phyloP scores from a whole-genome alignment of 2,113 vertebrate species.

The Casuarius casuarius region DNA sequence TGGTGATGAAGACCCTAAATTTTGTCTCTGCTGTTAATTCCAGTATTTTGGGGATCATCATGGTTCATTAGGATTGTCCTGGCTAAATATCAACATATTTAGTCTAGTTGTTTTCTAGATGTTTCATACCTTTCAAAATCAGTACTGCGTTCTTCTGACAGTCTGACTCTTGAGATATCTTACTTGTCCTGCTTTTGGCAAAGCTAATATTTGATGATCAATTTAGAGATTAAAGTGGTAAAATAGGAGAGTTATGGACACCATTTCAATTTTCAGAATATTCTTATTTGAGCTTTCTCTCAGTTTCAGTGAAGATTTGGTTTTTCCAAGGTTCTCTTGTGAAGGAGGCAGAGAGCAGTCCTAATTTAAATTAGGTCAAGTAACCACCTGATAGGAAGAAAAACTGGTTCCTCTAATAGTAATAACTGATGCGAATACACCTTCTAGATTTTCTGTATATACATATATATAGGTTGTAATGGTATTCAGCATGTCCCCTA shows the following conservation, averaged over 20 bases:
- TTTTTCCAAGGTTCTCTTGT: background rate
- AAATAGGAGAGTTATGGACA: background rate
- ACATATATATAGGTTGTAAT: background rate
- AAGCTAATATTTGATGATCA: background rate
- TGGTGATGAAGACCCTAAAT: background rate
- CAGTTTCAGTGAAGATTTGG: background rate
- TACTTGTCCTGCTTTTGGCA: background rate
- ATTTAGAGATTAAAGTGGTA: background rate
- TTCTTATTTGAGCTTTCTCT: background rate
- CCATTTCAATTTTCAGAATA: background rate
- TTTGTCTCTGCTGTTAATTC: background rate
- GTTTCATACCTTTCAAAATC: background rate
- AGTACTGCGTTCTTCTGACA: background rate
- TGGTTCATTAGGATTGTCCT: background rate
- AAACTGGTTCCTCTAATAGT: background rate
- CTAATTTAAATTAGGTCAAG: background rate
- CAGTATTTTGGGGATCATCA: background rate
- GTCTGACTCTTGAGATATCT: background rate
- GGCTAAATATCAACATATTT: background rate
- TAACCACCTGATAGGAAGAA: background rate
- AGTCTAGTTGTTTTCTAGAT: background rate
- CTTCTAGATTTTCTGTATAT: background rate
- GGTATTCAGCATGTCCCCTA: background rate
- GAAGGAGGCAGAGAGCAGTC: background rate
- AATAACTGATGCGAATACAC: background rate